Conservation (phyloP, 1,140 invertebrate genomes). For the Panagrolaimus sp. region DNA sequence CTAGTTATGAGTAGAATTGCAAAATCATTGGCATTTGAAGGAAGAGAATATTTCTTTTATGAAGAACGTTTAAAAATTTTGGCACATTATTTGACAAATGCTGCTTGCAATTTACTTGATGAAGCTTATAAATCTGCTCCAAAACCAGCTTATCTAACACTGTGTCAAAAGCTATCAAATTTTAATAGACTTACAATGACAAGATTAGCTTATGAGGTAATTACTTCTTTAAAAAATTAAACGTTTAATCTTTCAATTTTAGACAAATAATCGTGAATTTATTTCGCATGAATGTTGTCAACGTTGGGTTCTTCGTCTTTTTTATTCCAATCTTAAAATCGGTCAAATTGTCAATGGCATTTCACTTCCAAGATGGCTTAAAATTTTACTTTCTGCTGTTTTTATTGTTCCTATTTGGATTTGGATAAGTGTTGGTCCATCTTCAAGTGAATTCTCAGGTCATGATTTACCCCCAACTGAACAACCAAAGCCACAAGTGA, state of each 20-base stretch:
- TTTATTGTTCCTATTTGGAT: slow-evolving; percentile 31
- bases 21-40: slow-evolving; percentile 36
- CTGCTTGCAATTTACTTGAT: slow-evolving; percentile 35
- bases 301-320: slow-evolving; percentile 47
- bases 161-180: slow-evolving; percentile 34
- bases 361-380: slow-evolving; percentile 43
- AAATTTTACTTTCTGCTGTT: slow-evolving; percentile 40
- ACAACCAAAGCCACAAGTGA: slow-evolving; percentile 16
- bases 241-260: slow-evolving; percentile 14
- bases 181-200: slow-evolving; percentile 42
- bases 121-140: slow-evolving; percentile 31
- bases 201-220: slow-evolving; percentile 46
- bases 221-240: background rate
- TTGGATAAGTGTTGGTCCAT: slow-evolving; percentile 20
- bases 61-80: slow-evolving; percentile 38
- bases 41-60: slow-evolving; percentile 47
- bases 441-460: slow-evolving; percentile 27
- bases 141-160: slow-evolving; percentile 35
- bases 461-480: slow-evolving; percentile 5
- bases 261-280: slow-evolving; percentile 36
- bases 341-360: slow-evolving; percentile 10
- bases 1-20: slow-evolving; percentile 39
- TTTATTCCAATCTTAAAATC: slow-evolving; percentile 46
- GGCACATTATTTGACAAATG: slow-evolving; percentile 27
- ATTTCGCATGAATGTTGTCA: slow-evolving; percentile 54